Evolutionary conservation across 2,113 vertebrate species (phyloP), one percentile per base, ranked within the genome.

Genomic region (Bubo scandiacus): DNA sequence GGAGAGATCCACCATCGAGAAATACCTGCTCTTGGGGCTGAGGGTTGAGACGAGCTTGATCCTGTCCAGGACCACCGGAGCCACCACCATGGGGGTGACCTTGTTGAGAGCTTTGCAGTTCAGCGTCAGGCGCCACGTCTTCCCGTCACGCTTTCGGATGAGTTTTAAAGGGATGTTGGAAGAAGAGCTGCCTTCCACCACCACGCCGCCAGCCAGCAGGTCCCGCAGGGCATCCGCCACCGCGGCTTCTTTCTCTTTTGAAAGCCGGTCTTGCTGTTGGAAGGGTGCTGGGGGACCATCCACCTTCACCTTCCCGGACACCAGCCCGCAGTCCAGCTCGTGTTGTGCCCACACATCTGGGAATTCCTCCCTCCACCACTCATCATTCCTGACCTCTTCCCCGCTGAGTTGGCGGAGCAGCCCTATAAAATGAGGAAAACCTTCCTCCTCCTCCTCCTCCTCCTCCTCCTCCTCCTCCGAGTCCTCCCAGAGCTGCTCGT

Each of bases 231-330:
- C 13, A 6, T 4, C 5, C 2, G 13, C 92, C 70, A 86, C 22
- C 15, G 0, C 4, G 0, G 9, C 6, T 0, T 87, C 65, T 52
- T 15, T 0, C 2, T 18, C 9, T 7, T 11, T 11, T 5, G 40
- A 2, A 11, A 82, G 4, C 0, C 1, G 5, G 2, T 2, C 29
- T 7, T 87, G 88, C 9, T 0, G 0, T 5, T 15, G 30, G 78
- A 26, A 78, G 10, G 45, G 45, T 54, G 38, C 59, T 0, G 2
- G 19, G 2, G 1, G 6, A 12, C 23, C 32, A 0, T 1, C 19
- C 65, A 82, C 83, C 32, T 62, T 4, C 58, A 14, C 72, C 42
- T 45, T 11, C 32, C 1, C 27, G 1, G 23, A 5, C 72, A 94
- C 72, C 54, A 19, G 12, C 65, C 92, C 88, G 0, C 92, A 94